phyloP scores from a whole-genome alignment of 2,797 vertebrate genomes.

The Myotis findleyi region DNA sequence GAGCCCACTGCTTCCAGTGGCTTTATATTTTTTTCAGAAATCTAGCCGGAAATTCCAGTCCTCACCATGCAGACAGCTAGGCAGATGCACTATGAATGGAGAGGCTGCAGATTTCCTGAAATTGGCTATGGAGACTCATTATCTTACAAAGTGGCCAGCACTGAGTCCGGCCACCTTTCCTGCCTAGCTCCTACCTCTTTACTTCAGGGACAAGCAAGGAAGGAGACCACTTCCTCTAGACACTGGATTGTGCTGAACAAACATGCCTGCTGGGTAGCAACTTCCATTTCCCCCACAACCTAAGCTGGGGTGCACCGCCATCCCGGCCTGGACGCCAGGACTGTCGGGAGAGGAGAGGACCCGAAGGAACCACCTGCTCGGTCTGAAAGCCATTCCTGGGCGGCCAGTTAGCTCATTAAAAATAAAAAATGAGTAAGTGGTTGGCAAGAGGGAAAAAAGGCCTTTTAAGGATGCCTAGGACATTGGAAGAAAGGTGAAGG shows the following conservation, averaged over 20 bases:
- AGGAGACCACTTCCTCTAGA: slow-evolving; percentile 20
- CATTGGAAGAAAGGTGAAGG: neutral
- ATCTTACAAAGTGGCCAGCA: neutral
- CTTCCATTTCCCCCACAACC: neutral
- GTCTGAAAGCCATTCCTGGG: neutral
- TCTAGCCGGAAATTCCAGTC: neutral
- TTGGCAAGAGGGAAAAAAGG: neutral
- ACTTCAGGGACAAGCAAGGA: slow-evolving; percentile 16
- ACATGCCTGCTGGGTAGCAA: neutral
- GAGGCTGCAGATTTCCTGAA: neutral
- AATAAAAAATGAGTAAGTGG: neutral
- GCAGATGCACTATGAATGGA: neutral
- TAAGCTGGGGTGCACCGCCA: neutral
- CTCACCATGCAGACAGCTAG: neutral
- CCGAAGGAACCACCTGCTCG: neutral
- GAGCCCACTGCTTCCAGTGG: neutral
- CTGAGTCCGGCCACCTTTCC: neutral
- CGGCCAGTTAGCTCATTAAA: neutral
- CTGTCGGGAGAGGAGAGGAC: neutral
- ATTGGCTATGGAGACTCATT: neutral
- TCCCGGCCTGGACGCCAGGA: neutral
- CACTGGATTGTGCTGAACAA: neutral
- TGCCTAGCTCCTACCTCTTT: neutral
- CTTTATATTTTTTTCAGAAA: neutral
- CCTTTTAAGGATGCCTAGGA: neutral